Conservation (phyloP, 2,113 vertebrate species). For the Grammomys surdaster region DNA sequence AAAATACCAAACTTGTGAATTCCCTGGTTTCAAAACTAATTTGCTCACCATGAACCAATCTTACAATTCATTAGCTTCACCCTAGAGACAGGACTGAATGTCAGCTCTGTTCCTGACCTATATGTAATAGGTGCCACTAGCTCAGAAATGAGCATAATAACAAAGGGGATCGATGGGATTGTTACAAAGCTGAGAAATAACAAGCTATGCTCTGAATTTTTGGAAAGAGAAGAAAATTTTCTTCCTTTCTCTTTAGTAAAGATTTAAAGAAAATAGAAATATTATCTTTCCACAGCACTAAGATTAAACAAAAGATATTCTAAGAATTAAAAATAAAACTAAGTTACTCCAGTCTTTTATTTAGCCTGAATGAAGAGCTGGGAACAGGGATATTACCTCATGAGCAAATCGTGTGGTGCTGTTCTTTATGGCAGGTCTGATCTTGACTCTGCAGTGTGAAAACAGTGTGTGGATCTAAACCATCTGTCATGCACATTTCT, state of each 20-base stretch:
- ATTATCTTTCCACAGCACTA: slow-evolving; percentile 61
- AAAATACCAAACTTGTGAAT: slow-evolving; percentile 75
- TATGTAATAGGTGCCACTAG: slow-evolving; percentile 78
- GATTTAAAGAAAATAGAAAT: slow-evolving; percentile 57
- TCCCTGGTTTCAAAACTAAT: slow-evolving; percentile 77
- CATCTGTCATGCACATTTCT: neutral
- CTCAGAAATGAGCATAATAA: slow-evolving; percentile 79
- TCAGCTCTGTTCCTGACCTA: slow-evolving; percentile 74
- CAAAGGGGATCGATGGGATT: slow-evolving; percentile 74
- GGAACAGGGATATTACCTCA: neutral
- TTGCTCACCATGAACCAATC: slow-evolving; percentile 75
- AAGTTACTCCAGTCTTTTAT: neutral
- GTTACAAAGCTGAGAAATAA: slow-evolving; percentile 77
- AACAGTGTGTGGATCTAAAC: neutral
- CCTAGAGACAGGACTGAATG: slow-evolving; percentile 78
- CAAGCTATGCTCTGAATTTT: slow-evolving; percentile 54
- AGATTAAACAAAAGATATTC: slow-evolving; percentile 44
- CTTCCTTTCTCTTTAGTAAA: slow-evolving; percentile 53
- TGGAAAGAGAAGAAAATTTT: slow-evolving; percentile 37
- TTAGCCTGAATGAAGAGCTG: neutral
- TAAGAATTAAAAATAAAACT: slow-evolving; percentile 52
- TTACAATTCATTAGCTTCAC: slow-evolving; percentile 71
- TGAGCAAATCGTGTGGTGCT: neutral
- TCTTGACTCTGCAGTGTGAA: neutral
- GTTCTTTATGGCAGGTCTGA: neutral